These are phyloP conservation scores for Crypturellus tataupa DNA, from an alignment of 2,797 vertebrate genomes.

Conservation along the genomic window DNA sequence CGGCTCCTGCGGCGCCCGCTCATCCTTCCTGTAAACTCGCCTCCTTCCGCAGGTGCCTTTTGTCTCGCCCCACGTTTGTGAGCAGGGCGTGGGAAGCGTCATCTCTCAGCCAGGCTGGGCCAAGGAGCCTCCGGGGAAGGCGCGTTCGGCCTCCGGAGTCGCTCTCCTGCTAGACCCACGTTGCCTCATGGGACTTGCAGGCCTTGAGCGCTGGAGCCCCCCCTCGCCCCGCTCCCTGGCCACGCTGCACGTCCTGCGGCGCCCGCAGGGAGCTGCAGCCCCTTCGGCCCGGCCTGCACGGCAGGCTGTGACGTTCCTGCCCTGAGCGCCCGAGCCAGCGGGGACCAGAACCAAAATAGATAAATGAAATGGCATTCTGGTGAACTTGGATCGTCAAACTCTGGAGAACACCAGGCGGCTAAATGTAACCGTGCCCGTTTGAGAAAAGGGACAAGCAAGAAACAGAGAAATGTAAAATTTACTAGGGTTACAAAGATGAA, in stretches of 20 bases:
- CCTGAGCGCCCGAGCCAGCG: background rate
- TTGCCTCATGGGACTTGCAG: background rate
- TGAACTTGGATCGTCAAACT: background rate
- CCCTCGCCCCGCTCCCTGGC: background rate
- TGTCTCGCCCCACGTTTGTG: background rate
- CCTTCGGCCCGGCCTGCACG: slow-evolving; percentile 29
- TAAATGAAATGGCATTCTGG: background rate
- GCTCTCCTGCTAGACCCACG: background rate
- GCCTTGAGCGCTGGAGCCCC: background rate
- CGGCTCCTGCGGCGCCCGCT: slow-evolving; percentile 47
- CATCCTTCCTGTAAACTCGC: slow-evolving; percentile 18
- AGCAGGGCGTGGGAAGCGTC: background rate
- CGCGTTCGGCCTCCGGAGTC: background rate
- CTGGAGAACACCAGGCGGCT: background rate
- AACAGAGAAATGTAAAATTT: background rate
- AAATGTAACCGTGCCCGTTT: background rate
- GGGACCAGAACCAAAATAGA: background rate
- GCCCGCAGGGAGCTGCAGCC: background rate
- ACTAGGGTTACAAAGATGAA: background rate
- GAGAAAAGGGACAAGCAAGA: background rate
- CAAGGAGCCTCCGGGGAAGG: background rate
- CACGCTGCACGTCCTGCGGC: background rate
- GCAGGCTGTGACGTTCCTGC: background rate
- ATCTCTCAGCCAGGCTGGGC: background rate
- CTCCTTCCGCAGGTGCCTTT: background rate